These are phyloP conservation scores for Opisthocomus hoazin DNA, from an alignment of 2,113 vertebrate species.

Conservation along the genomic window DNA sequence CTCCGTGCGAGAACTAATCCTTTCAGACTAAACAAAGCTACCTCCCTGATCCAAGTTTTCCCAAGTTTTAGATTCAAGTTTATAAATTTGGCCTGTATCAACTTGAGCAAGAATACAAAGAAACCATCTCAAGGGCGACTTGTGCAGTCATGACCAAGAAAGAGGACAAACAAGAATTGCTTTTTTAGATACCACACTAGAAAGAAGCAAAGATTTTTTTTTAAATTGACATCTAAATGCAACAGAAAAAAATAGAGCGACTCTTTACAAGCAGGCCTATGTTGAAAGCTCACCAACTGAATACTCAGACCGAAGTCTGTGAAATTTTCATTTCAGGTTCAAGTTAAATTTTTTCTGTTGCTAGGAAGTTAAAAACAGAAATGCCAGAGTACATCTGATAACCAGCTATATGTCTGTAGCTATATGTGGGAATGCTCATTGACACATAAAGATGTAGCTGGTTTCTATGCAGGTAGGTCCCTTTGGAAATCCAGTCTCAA, in stretches of 20 bases:
- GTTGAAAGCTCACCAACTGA: not conserved
- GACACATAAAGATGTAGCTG: not conserved
- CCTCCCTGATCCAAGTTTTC: not conserved
- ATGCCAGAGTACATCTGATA: not conserved
- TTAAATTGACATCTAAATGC: not conserved
- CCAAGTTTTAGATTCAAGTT: not conserved
- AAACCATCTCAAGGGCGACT: not conserved
- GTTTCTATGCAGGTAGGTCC: not conserved
- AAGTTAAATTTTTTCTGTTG: not conserved
- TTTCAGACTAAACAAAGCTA: not conserved
- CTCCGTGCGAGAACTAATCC: not conserved
- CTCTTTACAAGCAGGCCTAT: not conserved
- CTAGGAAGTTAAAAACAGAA: not conserved
- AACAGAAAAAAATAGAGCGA: not conserved
- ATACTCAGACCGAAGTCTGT: not conserved
- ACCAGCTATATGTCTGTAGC: not conserved
- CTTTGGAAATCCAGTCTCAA: not conserved
- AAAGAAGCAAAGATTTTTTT: not conserved
- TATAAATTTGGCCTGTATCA: not conserved
- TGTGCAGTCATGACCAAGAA: not conserved
- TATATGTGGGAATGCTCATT: not conserved
- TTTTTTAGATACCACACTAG: not conserved
- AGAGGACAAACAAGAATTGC: not conserved
- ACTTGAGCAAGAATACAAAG: not conserved
- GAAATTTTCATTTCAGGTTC: not conserved